Evolutionary conservation across 2,888 invertebrate species (phyloP).

Genomic region (Ichneumon xanthorius): DNA sequence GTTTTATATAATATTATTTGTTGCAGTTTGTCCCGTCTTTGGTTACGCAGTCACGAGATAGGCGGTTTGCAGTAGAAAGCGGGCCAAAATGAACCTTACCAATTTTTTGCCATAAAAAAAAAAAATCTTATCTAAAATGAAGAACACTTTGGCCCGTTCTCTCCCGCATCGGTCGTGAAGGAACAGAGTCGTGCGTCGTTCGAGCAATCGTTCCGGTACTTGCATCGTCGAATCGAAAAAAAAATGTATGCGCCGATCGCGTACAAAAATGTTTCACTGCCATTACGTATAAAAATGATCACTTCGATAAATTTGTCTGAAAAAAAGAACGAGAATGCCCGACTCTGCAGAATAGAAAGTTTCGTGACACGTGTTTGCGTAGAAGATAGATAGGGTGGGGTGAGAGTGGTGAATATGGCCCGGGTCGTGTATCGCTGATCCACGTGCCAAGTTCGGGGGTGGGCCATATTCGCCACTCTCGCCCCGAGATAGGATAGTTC

Average conservation of each 20-base stretch:
- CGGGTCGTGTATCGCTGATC: no score
- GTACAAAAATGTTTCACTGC: background rate
- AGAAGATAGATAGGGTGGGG: constrained; percentile 17
- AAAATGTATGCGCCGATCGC: background rate
- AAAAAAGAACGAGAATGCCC: background rate
- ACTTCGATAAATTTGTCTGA: no score
- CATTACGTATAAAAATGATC: no score
- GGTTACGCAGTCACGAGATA: background rate
- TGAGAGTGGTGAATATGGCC: background rate
- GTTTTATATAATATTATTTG: constrained; percentile 14
- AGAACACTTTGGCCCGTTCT: no score
- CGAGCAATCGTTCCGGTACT: background rate
- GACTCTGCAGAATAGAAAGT: background rate
- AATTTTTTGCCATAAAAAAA: constrained; percentile 6
- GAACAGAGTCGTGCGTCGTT: constrained; percentile 18
- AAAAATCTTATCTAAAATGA: no score
- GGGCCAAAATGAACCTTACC: no score
- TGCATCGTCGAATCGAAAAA: background rate
- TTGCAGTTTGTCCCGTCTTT: constrained; percentile 21
- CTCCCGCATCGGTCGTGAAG: background rate
- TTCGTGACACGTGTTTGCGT: constrained; percentile 18
- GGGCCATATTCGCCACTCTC: no score
- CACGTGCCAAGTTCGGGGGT: no score
- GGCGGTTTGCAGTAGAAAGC: background rate
- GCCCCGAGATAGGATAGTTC: background rate